Percentiles rank a stretch among this genome's conserved stretches.
These are phyloP conservation scores for Xiphorhynchus erythropygius DNA, from an alignment of 2,797 vertebrate genomes.

Conservation along the genomic window DNA sequence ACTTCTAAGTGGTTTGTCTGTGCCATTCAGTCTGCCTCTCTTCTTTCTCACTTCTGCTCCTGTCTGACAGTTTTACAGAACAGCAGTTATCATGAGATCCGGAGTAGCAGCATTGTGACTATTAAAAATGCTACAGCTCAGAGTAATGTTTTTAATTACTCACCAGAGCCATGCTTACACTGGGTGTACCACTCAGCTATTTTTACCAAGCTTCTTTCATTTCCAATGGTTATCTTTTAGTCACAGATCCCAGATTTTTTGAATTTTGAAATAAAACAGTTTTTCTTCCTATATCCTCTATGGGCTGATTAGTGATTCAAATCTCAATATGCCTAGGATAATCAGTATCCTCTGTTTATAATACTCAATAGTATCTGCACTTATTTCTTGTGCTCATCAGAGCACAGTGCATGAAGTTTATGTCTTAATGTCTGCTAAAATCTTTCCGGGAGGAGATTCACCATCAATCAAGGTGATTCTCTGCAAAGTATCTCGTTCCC, in stretches of 20 bases:
- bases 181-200: not conserved
- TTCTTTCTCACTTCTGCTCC: not conserved
- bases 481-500: constrained; percentile 16
- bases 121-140: constrained; percentile 3
- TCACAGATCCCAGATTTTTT: not conserved
- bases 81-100: constrained; percentile 23
- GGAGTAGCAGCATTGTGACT: not conserved
- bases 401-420: constrained; percentile 48
- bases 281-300: not conserved
- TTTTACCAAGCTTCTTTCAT: not conserved
- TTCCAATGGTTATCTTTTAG: not conserved
- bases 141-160: constrained; percentile 5
- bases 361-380: constrained; percentile 33
- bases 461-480: constrained; percentile 29
- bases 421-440: constrained; percentile 58
- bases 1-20: not conserved
- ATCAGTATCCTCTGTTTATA: constrained; percentile 49
- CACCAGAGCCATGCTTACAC: not conserved
- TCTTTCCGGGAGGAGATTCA: constrained; percentile 7
- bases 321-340: not conserved
- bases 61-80: constrained; percentile 21
- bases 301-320: not conserved
- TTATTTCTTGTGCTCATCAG: constrained; percentile 52
- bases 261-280: not conserved
- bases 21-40: not conserved